phyloP scores from a whole-genome alignment of 2,797 vertebrate species.

The Monodelphis domestica region DNA sequence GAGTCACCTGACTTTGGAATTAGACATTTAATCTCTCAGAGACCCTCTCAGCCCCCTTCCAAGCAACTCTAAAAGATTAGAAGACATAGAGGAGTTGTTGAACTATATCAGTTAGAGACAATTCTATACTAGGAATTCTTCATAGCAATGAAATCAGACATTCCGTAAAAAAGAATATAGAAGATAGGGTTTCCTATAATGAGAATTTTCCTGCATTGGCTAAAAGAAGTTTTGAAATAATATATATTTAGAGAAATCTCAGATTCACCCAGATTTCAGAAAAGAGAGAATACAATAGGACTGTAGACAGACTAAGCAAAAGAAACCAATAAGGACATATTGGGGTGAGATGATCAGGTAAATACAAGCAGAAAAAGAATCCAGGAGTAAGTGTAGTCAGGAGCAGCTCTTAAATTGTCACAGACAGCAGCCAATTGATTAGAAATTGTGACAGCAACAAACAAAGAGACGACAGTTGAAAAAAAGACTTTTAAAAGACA shows the following conservation, averaged over 20 bases:
- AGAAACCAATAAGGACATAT: neutral
- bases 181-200: neutral
- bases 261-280: neutral
- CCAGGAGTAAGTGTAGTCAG: neutral
- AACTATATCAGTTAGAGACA: neutral
- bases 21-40: neutral
- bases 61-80: no score
- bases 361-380: neutral
- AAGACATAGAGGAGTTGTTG: neutral
- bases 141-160: neutral
- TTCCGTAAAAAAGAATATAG: neutral
- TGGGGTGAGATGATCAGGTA: no score
- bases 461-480: neutral
- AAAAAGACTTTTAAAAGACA: neutral
- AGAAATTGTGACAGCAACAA: neutral
- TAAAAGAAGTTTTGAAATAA: neutral
- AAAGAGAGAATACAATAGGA: neutral
- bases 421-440: neutral
- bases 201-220: neutral
- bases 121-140: neutral
- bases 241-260: neutral
- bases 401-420: neutral
- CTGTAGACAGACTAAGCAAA: neutral
- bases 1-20: neutral
- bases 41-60: no score